A percentile compares a stretch with the other conserved stretches of the same genome.
phyloP scores from a whole-genome alignment of 2,888 invertebrate genomes.

The Eumacrocentrus americanus region DNA sequence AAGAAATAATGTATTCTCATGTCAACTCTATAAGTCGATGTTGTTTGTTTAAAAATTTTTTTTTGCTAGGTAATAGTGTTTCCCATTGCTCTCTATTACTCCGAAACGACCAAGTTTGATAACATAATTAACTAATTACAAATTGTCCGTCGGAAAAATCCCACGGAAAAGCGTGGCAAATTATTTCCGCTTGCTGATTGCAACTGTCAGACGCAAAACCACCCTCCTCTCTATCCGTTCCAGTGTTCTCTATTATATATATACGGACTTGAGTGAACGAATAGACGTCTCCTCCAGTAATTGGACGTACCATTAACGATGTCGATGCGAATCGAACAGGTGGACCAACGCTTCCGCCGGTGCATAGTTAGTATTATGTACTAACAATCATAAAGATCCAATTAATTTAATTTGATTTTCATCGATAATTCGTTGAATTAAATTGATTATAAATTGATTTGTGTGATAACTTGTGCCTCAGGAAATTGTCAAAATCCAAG shows the following conservation, averaged over 20 bases:
- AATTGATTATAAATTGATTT: not conserved
- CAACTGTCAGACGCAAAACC: constrained; percentile 37
- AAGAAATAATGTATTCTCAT: constrained; percentile 30
- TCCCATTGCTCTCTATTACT: too few relatives aligned
- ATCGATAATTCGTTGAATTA: not conserved
- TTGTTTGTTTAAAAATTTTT: not conserved
- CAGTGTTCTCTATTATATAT: too few relatives aligned
- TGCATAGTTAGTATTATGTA: constrained; percentile 9
- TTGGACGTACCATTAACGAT: constrained; percentile 47
- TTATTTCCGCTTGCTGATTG: constrained; percentile 44
- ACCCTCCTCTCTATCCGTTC: not conserved
- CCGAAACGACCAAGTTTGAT: not conserved
- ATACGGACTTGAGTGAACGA: too few relatives aligned
- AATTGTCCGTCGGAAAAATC: not conserved
- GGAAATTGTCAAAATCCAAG: not conserved
- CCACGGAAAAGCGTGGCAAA: constrained; percentile 18
- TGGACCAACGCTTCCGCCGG: constrained; percentile 25
- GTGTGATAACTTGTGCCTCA: not conserved
- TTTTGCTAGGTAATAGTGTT: not conserved
- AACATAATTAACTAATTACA: not conserved
- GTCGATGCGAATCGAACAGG: constrained; percentile 37
- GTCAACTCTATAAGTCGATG: too few relatives aligned
- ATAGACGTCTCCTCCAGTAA: constrained; percentile 36
- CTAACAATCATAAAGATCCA: not conserved
- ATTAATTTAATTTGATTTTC: not conserved